A percentile compares a stretch with the other conserved stretches of the same genome.
Conservation (phyloP, 2,113 vertebrate genomes). For the Hippocampus barbouri region DNA sequence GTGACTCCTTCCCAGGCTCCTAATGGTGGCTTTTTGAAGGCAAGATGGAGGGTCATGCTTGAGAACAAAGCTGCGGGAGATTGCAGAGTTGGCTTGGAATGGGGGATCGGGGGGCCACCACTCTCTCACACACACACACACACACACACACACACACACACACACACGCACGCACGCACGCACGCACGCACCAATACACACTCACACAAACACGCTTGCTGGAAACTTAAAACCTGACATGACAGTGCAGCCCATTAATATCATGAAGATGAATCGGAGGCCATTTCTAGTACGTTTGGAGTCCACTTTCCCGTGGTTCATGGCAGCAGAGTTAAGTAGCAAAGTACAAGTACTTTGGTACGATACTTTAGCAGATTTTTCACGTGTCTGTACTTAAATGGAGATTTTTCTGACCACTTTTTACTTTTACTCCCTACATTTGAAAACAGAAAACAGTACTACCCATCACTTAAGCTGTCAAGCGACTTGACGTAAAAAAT, state of each 20-base stretch:
- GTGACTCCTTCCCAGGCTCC: constrained; percentile 40
- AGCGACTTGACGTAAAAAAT: no score
- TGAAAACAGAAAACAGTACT: not conserved
- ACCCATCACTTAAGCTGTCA: no score
- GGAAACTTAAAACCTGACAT: constrained; percentile 74
- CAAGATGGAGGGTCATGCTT: constrained; percentile 65
- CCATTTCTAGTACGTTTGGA: not conserved
- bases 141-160: constrained; percentile 28
- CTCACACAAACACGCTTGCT: constrained; percentile 52
- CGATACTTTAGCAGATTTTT: not conserved
- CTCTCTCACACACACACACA: not conserved
- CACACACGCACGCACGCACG: constrained; percentile 51
- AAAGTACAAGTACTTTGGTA: not conserved
- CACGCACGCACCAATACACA: not conserved
- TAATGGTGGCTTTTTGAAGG: constrained; percentile 33
- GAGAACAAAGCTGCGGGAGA: constrained; percentile 71
- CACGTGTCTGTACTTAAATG: not conserved
- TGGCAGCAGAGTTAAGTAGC: not conserved
- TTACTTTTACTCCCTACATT: not conserved
- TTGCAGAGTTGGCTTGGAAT: constrained; percentile 57
- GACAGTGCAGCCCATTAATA: constrained; percentile 71
- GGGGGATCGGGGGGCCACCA: constrained; percentile 57
- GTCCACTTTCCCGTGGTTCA: not conserved
- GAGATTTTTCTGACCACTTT: not conserved
- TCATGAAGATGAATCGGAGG: constrained; percentile 68